Conservation (phyloP, 2,888 invertebrate genomes). For the Taphrorychus bicolor region DNA sequence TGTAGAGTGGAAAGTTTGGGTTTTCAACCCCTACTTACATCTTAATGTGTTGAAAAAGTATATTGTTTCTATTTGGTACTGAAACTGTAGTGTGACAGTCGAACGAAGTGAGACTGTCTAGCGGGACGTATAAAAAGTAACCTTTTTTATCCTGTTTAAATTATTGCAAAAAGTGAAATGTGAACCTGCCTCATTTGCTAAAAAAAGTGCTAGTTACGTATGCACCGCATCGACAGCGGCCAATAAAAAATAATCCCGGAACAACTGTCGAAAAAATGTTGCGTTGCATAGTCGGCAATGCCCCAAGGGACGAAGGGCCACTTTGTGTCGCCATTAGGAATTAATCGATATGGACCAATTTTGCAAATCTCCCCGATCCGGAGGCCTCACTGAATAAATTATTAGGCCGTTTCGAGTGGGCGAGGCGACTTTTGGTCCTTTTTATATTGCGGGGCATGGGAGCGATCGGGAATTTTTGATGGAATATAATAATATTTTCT, state of each 20-base stretch:
- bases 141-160: no score
- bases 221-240: conserved; percentile 8
- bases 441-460: neutral
- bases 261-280: conserved; percentile 32
- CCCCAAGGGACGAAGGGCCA: conserved; percentile 24
- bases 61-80: no score
- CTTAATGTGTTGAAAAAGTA: no score
- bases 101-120: no score
- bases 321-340: conserved; percentile 29
- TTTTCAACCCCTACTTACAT: no score
- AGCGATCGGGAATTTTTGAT: conserved; percentile 4
- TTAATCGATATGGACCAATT: conserved; percentile 31
- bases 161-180: no score
- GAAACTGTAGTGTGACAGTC: no score
- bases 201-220: neutral
- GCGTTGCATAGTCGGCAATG: conserved; percentile 11
- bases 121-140: no score
- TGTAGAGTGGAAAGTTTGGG: no score
- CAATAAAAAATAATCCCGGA: conserved; percentile 24
- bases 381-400: conserved; percentile 13
- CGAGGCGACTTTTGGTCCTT: conserved; percentile 10
- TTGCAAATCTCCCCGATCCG: conserved; percentile 9
- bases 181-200: neutral
- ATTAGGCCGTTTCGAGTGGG: conserved; percentile 16
- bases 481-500: conserved; percentile 11